These are phyloP conservation scores for Phyllotreta striolata DNA, from an alignment of 2,888 invertebrate genomes.

Conservation along the genomic window DNA sequence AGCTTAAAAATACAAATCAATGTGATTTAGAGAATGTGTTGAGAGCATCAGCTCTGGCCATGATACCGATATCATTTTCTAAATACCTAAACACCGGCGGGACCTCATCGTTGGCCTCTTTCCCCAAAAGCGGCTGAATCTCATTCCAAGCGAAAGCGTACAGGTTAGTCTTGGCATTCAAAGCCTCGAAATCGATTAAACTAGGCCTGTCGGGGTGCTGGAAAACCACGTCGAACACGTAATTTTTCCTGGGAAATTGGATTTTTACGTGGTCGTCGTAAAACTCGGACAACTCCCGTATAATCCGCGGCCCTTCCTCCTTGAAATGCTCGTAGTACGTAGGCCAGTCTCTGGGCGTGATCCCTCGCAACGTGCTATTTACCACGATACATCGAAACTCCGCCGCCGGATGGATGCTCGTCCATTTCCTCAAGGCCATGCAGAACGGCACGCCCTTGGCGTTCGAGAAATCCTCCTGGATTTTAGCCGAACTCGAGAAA, in stretches of 20 bases:
- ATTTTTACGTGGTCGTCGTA: slow-evolving; percentile 51
- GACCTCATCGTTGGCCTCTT: slow-evolving; percentile 51
- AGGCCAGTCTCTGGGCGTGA: slow-evolving; percentile 59
- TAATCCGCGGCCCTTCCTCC: slow-evolving; percentile 55
- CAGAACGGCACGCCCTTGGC: slow-evolving; percentile 51
- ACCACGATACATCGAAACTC: slow-evolving; percentile 59
- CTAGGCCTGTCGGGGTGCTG: slow-evolving; percentile 52
- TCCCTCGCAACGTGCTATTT: slow-evolving; percentile 55
- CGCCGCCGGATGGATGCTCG: slow-evolving; percentile 58
- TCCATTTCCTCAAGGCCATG: slow-evolving; percentile 56
- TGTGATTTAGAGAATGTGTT: slow-evolving; percentile 24
- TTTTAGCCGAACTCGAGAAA: slow-evolving; percentile 54
- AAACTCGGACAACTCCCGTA: slow-evolving; percentile 51
- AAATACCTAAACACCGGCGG: slow-evolving; percentile 57
- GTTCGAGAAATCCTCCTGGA: slow-evolving; percentile 53
- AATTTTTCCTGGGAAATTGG: slow-evolving; percentile 52
- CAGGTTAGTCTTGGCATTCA: slow-evolving; percentile 55
- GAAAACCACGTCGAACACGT: slow-evolving; percentile 55
- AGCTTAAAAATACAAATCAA: neutral
- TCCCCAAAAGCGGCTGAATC: slow-evolving; percentile 54
- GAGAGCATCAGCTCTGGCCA: slow-evolving; percentile 50
- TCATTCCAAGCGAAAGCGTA: slow-evolving; percentile 59
- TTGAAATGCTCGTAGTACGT: slow-evolving; percentile 57
- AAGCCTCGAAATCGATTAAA: slow-evolving; percentile 56
- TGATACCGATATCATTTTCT: slow-evolving; percentile 57